Evolutionary conservation across 2,888 invertebrate species (phyloP), one percentile per base, ranked within the genome.

Genomic region (Apeira syringaria): DNA sequence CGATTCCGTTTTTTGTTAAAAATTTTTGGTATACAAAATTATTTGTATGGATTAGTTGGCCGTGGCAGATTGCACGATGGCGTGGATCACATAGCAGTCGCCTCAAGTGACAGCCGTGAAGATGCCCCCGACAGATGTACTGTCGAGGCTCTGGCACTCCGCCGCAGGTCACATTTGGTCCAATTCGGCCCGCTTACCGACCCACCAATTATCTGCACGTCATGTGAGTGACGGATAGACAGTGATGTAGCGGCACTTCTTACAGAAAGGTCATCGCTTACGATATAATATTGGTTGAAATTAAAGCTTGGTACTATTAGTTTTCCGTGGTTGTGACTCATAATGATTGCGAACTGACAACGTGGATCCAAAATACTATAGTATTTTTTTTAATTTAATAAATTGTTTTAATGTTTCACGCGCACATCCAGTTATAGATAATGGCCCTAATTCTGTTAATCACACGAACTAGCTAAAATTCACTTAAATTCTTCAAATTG

Each of bases 51-150:
- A 20, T 6, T 20, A 2, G 5, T 20, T 7, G 2, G 7, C 20
- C 7, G 7, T 20, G 20, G 7, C 20, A 20, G 20, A 20, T 20
- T 20, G 20, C 26, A 11, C 11, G 26, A 26, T 26, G 26, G 11
- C 26, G 11, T 2, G 5, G 26, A 10, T 11, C 10, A 15, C 15
- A 15, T 4, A 15, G 4, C 4, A 7, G 20, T 20, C 13, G 41
- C 63, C 53, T 40, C 40, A 52, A 59, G 71, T 66, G 76, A 74
- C 73, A 65, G 59, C 52, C 68, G 63, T 64, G 64, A 65, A 60
- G 59, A 66, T 62, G 50, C 53, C 47, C 47, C 40, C 35, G 43
- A 31, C 49, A 49, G 51, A 41, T 45, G 43, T 41, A 49, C 26
- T 13, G 9, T 7, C 9, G 24, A 3, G 3, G 24, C 9, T 1